Conservation (phyloP, 2,888 invertebrate species). For the Noctua comes region DNA sequence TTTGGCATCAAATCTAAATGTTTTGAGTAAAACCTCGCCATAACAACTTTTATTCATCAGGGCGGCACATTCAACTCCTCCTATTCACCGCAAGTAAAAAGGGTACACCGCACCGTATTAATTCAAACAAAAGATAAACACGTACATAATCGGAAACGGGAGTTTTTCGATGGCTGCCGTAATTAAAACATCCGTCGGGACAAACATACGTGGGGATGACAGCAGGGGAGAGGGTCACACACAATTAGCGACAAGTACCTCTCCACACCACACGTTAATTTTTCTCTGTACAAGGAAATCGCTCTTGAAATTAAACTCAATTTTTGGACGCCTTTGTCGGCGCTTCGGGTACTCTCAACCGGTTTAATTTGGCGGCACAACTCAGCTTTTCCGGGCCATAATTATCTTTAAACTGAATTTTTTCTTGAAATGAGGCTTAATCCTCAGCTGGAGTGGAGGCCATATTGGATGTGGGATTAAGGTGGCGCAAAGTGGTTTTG, state of each 20-base stretch:
- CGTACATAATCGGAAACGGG: slow-evolving; percentile 75
- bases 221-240: slow-evolving; percentile 76
- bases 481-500: slow-evolving; percentile 65
- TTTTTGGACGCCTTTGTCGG: slow-evolving; percentile 73
- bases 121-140: slow-evolving; percentile 77
- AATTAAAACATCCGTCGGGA: slow-evolving; percentile 76
- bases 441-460: slow-evolving; percentile 49
- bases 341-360: slow-evolving; percentile 68
- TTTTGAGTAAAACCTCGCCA: slow-evolving; percentile 55
- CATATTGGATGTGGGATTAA: slow-evolving; percentile 66
- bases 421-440: slow-evolving; percentile 61
- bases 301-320: slow-evolving; percentile 82
- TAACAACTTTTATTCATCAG: slow-evolving; percentile 67
- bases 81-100: slow-evolving; percentile 74
- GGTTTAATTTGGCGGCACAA: slow-evolving; percentile 77
- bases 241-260: slow-evolving; percentile 84
- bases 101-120: slow-evolving; percentile 73
- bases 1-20: slow-evolving; percentile 55
- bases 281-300: slow-evolving; percentile 79
- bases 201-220: slow-evolving; percentile 73
- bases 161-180: slow-evolving; percentile 72
- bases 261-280: slow-evolving; percentile 82
- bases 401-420: slow-evolving; percentile 76
- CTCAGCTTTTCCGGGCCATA: slow-evolving; percentile 72
- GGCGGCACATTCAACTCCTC: slow-evolving; percentile 63